Evolutionary conservation across 2,888 invertebrate genomes (phyloP).

Genomic region (Vanessa cardui): DNA sequence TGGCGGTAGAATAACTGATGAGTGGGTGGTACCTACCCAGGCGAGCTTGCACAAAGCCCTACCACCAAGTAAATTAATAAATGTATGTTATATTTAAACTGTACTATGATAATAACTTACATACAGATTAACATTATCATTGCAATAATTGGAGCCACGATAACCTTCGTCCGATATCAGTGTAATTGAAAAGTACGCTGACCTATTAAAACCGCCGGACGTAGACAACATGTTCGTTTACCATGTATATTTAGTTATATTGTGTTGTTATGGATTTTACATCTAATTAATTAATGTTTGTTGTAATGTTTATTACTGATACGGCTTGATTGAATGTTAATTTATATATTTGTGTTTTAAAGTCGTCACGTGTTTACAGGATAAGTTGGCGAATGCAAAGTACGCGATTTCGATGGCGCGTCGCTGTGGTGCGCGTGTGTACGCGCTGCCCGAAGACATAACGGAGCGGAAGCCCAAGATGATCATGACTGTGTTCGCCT

Average conservation of each 20-base stretch:
- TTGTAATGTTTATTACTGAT: no score
- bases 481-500: constrained; percentile 99
- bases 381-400: constrained; percentile 98
- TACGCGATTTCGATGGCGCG: constrained; percentile 99
- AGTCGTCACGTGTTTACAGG: no score
- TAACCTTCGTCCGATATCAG: constrained; percentile 30
- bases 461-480: constrained; percentile 99
- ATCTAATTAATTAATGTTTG: neutral
- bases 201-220: constrained; percentile 39
- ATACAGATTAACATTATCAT: neutral
- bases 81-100: neutral
- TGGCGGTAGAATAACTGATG: no score
- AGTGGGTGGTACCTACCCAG: no score
- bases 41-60: no score
- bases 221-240: constrained; percentile 8
- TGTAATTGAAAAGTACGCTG: constrained; percentile 37
- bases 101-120: neutral
- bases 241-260: neutral
- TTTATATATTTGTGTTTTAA: no score
- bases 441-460: constrained; percentile 99
- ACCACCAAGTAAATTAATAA: no score
- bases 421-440: constrained; percentile 98
- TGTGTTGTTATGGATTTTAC: neutral
- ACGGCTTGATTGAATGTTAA: no score
- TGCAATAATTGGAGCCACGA: constrained; percentile 26